These are phyloP conservation scores for Parazoanthus darwini DNA, from an alignment of 92 coral and sea anemone species.

Conservation along the genomic window DNA sequence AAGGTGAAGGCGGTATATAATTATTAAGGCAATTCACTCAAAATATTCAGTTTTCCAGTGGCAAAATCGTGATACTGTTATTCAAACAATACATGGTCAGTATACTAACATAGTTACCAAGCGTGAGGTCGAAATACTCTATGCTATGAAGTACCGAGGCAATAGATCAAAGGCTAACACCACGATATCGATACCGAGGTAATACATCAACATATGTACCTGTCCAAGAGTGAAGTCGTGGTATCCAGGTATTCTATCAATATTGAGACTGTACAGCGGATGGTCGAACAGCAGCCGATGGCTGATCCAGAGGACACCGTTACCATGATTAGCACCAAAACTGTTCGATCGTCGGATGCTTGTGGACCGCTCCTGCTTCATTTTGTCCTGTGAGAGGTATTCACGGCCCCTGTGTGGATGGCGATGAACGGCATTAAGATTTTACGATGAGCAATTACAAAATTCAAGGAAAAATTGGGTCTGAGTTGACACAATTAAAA, in stretches of 20 bases:
- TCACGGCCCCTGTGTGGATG: conserved; percentile 45
- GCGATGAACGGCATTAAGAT: too few species aligned
- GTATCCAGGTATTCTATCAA: conserved; percentile 90
- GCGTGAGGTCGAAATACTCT: too few species aligned
- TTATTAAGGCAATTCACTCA: too few species aligned
- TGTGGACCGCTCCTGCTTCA: conserved; percentile 71
- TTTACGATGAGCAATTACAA: too few species aligned
- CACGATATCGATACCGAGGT: neutral
- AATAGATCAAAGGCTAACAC: too few species aligned
- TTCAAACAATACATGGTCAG: neutral
- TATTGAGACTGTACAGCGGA: conserved; percentile 92
- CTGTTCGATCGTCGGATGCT: conserved; percentile 75
- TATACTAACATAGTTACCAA: too few species aligned
- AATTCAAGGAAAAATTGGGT: too few species aligned
- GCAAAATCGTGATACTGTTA: neutral
- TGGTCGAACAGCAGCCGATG: conserved; percentile 76
- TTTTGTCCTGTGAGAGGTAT: conserved; percentile 67
- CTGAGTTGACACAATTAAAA: too few species aligned
- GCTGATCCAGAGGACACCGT: conserved; percentile 72
- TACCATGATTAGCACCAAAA: conserved; percentile 54
- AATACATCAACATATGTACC: conserved; percentile 49
- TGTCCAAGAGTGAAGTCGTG: conserved; percentile 94
- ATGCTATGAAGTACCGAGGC: too few species aligned
- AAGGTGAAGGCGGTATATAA: too few species aligned
- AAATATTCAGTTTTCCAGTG: neutral